These are phyloP conservation scores for Epistrophe grossulariae DNA, from an alignment of 2,888 invertebrate genomes.

Conservation along the genomic window DNA sequence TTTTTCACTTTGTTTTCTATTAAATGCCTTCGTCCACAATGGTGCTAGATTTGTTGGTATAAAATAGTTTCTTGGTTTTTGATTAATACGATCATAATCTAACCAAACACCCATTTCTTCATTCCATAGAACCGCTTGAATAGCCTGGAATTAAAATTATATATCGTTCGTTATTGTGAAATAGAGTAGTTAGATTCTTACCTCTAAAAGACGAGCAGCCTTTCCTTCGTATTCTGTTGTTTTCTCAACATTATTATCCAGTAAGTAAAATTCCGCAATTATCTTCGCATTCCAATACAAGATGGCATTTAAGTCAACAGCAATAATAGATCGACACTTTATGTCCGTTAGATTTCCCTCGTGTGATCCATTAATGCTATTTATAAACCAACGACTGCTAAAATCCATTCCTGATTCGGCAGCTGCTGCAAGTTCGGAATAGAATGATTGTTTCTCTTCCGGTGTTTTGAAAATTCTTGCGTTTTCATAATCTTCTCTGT, in stretches of 20 bases:
- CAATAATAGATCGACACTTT: conserved; percentile 92
- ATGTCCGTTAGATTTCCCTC: conserved; percentile 89
- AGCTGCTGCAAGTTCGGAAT: conserved; percentile 93
- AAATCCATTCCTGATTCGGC: conserved; percentile 99
- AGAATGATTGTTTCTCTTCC: conserved; percentile 87
- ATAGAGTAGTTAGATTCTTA: conserved; percentile 77
- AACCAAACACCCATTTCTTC: conserved; percentile 93
- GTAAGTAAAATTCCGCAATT: conserved; percentile 88
- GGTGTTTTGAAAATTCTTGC: conserved; percentile 85
- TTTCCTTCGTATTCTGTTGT: conserved; percentile 86
- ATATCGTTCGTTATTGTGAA: not conserved
- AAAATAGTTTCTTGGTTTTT: conserved; percentile 89
- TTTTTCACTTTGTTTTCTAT: conserved; percentile 85
- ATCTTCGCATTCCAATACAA: conserved; percentile 93
- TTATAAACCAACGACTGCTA: conserved; percentile 94
- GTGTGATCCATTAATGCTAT: conserved; percentile 86
- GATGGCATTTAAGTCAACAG: conserved; percentile 96
- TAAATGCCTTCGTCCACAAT: conserved; percentile 91
- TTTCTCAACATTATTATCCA: conserved; percentile 86
- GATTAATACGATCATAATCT: conserved; percentile 91
- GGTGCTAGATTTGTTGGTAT: conserved; percentile 93
- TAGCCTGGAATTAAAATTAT: conserved; percentile 80
- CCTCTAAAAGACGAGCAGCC: conserved; percentile 87
- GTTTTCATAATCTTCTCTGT: conserved; percentile 89
- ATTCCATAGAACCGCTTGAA: conserved; percentile 91